These are phyloP conservation scores for Euplexia lucipara DNA, from an alignment of 2,888 invertebrate species.

Conservation along the genomic window DNA sequence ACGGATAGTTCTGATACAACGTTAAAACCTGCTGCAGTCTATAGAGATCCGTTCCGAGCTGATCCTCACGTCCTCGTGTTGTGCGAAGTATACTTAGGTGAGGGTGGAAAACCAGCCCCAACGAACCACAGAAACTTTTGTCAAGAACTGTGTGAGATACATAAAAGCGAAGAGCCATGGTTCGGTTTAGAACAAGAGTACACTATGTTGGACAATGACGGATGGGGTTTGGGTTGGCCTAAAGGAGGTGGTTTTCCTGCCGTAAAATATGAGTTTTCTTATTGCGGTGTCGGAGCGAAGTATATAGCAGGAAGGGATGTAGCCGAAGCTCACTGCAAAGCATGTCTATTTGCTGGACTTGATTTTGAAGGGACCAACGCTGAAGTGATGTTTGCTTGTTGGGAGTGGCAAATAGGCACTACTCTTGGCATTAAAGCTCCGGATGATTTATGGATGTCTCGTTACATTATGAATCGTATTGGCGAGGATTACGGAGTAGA, in stretches of 20 bases:
- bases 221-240: slow-evolving; percentile 98
- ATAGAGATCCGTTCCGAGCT: slow-evolving; percentile 96
- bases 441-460: slow-evolving; percentile 96
- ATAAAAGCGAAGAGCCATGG: slow-evolving; percentile 94
- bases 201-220: slow-evolving; percentile 96
- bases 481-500: slow-evolving; percentile 96
- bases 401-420: slow-evolving; percentile 98
- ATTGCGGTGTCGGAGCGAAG: slow-evolving; percentile 98
- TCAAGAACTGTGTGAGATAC: slow-evolving; percentile 93
- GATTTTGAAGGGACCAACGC: slow-evolving; percentile 98
- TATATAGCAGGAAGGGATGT: slow-evolving; percentile 98
- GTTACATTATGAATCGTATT: slow-evolving; percentile 95
- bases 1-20: slow-evolving; percentile 97
- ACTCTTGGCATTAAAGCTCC: slow-evolving; percentile 95
- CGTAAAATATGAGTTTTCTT: slow-evolving; percentile 96
- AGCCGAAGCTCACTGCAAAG: slow-evolving; percentile 95
- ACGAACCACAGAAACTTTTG: slow-evolving; percentile 94
- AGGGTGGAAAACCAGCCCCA: slow-evolving; percentile 93
- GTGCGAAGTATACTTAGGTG: slow-evolving; percentile 95
- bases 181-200: slow-evolving; percentile 98
- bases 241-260: slow-evolving; percentile 97
- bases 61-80: slow-evolving; percentile 97
- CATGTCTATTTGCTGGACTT: slow-evolving; percentile 98
- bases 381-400: slow-evolving; percentile 98
- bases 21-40: slow-evolving; percentile 96